Conservation (phyloP, 2,888 invertebrate species). For the Drosophila pullipes region DNA sequence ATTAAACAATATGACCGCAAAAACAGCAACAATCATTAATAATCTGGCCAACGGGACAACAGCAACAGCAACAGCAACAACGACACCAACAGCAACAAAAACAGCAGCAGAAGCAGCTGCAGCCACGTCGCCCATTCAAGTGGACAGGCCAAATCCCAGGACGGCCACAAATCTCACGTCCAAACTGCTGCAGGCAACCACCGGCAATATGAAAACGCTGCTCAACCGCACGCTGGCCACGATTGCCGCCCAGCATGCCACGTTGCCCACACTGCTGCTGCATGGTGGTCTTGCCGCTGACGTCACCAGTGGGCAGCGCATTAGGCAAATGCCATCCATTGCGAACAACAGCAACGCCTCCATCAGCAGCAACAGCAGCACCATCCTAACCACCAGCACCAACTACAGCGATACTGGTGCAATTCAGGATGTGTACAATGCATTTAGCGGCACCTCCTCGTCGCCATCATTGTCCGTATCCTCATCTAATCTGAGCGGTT, state of each 20-base stretch:
- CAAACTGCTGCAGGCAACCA: constrained; percentile 66
- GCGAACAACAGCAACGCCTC: constrained; percentile 5
- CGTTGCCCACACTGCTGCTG: constrained; percentile 57
- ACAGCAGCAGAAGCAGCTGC: constrained; percentile 19
- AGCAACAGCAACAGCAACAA: constrained; percentile 16
- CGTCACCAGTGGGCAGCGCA: constrained; percentile 49
- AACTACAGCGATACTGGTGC: constrained; percentile 1
- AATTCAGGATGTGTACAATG: constrained; percentile 44
- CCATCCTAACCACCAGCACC: neutral
- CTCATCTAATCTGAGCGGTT: constrained; percentile 50
- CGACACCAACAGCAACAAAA: constrained; percentile 1
- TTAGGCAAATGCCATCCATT: constrained; percentile 28
- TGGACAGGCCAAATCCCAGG: constrained; percentile 30
- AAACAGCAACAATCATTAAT: constrained; percentile 61
- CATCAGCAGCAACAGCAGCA: neutral
- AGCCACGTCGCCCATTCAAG: constrained; percentile 4
- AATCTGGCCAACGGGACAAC: constrained; percentile 42
- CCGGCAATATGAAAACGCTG: constrained; percentile 67
- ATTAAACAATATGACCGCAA: constrained; percentile 76
- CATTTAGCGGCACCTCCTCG: constrained; percentile 38
- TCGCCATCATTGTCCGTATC: neutral
- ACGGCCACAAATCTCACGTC: constrained; percentile 63
- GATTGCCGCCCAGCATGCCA: constrained; percentile 64
- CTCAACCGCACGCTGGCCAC: constrained; percentile 72
- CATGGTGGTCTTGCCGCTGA: constrained; percentile 39